Percentiles rank a stretch among this genome's conserved stretches.
These are phyloP conservation scores for Pararge aegeria DNA, from an alignment of 1,140 invertebrate species.

Conservation along the genomic window DNA sequence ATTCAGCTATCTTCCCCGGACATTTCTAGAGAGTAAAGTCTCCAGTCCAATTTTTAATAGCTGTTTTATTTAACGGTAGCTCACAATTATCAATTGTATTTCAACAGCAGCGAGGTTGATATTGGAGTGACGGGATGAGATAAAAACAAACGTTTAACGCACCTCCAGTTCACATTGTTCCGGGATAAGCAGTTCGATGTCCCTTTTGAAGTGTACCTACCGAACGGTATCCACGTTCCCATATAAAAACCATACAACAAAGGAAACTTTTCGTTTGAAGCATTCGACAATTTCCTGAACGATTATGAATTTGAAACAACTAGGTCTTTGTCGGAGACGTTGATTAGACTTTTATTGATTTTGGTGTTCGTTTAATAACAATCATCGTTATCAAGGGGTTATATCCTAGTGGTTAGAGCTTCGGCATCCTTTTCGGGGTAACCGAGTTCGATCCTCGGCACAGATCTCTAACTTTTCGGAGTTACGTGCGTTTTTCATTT, in stretches of 20 bases:
- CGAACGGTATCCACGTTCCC: conserved; percentile 12
- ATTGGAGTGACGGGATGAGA: background rate
- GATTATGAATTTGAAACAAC: too few relatives aligned
- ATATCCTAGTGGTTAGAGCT: too few relatives aligned
- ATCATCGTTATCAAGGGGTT: too few relatives aligned
- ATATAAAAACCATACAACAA: conserved; percentile 3
- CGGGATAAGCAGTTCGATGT: conserved; percentile 15
- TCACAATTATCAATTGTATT: background rate
- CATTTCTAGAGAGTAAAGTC: too few relatives aligned
- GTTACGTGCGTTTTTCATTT: too few relatives aligned
- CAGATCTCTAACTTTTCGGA: too few relatives aligned
- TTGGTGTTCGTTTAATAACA: too few relatives aligned
- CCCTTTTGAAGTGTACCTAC: conserved; percentile 5
- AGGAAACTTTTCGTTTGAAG: background rate
- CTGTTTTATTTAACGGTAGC: background rate
- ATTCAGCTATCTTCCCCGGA: too few relatives aligned
- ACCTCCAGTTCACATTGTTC: conserved; percentile 7
- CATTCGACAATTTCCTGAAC: background rate
- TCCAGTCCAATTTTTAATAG: background rate
- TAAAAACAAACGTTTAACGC: conserved; percentile 2
- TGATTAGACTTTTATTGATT: too few relatives aligned
- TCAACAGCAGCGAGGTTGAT: background rate
- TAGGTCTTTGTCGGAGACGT: too few relatives aligned
- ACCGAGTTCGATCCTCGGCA: too few relatives aligned
- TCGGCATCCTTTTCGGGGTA: too few relatives aligned